Evolutionary conservation across 2,888 invertebrate genomes (phyloP).

Genomic region (Chymomyza fuscimana): DNA sequence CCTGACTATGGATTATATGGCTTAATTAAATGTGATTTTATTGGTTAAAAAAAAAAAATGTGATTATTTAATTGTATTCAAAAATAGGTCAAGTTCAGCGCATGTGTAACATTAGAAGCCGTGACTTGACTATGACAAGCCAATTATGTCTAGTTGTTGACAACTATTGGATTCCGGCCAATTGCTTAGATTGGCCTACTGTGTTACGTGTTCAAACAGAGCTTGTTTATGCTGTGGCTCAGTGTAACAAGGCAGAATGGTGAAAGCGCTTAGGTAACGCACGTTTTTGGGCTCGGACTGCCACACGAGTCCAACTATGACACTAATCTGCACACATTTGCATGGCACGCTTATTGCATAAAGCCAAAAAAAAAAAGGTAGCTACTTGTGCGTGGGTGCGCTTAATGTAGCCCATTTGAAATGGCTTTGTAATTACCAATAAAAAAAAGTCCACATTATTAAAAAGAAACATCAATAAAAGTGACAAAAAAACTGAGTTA

Average conservation of each 20-base stretch:
- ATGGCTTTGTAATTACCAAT: conserved; percentile 46
- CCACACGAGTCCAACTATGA: conserved; percentile 49
- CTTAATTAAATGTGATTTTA: conserved; percentile 60
- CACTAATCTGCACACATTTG: conserved; percentile 68
- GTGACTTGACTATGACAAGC: not conserved
- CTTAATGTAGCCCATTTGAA: conserved; percentile 30
- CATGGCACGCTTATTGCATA: conserved; percentile 60
- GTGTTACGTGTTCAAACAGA: not conserved
- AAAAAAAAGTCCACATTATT: conserved; percentile 27
- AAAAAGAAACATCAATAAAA: conserved; percentile 36
- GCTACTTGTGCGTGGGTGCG: not conserved
- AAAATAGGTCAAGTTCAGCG: not conserved
- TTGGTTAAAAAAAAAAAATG: conserved; percentile 14
- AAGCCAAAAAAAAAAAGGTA: conserved; percentile 27
- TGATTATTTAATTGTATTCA: not conserved
- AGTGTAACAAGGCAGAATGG: conserved; percentile 59
- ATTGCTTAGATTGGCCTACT: not conserved
- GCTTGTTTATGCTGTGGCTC: conserved; percentile 21
- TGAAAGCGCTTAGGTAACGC: conserved; percentile 55
- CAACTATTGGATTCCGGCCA: not conserved
- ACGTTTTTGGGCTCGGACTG: not conserved
- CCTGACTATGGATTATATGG: conserved; percentile 25
- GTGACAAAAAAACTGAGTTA: conserved; percentile 55
- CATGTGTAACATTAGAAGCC: conserved; percentile 1
- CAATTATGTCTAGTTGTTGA: not conserved